A percentile compares a stretch with the other conserved stretches of the same genome.
These are phyloP conservation scores for Bujurquina vittata DNA, from an alignment of 2,113 vertebrate genomes.

Conservation along the genomic window DNA sequence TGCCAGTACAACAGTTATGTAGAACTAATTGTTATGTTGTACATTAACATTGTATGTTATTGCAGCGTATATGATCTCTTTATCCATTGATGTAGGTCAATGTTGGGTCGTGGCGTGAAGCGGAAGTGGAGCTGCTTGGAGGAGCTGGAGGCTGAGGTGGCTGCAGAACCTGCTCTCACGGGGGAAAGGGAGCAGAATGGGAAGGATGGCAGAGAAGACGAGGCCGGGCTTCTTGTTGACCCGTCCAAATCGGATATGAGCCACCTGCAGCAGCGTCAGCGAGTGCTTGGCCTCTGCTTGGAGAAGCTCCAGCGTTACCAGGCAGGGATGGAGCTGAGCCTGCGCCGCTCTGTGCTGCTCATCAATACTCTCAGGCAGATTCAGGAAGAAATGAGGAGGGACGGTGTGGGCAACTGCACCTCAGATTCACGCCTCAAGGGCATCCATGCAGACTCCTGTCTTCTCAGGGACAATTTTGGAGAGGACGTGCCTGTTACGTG, in stretches of 20 bases:
- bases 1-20: neutral
- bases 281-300: constrained; percentile 87
- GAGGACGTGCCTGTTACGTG: constrained; percentile 76
- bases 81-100: constrained; percentile 73
- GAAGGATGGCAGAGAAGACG: neutral
- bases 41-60: neutral
- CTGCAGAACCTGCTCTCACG: constrained; percentile 67
- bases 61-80: neutral
- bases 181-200: constrained; percentile 70
- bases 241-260: constrained; percentile 58
- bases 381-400: constrained; percentile 80
- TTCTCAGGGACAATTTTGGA: constrained; percentile 70
- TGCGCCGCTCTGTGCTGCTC: constrained; percentile 88
- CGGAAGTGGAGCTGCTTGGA: constrained; percentile 87
- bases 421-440: constrained; percentile 5
- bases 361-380: constrained; percentile 88
- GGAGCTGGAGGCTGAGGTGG: constrained; percentile 81
- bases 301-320: constrained; percentile 86
- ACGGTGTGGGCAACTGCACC: constrained; percentile 66
- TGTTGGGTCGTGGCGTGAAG: constrained; percentile 90
- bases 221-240: neutral
- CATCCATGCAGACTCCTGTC: constrained; percentile 57
- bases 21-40: neutral
- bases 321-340: constrained; percentile 85
- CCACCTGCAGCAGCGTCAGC: constrained; percentile 85